Base-by-base conservation (phyloP, 2,797 vertebrate species). In the Gallirallus australis region DNA sequence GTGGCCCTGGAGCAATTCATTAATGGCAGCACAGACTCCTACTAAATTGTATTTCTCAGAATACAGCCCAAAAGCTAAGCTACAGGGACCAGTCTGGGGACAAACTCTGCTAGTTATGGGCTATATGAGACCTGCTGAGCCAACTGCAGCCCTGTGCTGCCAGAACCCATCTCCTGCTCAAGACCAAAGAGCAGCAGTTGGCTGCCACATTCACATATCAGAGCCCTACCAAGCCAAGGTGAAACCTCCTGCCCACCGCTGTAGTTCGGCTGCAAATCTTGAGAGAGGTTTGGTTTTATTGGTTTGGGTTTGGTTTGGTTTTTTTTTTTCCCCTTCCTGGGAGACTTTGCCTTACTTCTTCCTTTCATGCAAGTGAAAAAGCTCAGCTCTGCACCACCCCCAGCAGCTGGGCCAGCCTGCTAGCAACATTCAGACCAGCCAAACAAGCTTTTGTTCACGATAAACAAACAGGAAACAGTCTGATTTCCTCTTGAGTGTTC, bases 381-480 rank as follows among this genome's bases (percentile, higher is more conserved):
- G 39, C 91, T 75, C 37, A 72, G 69, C 72, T 52, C 50, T 40
- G 47, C 69, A 64, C 31, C 42, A 47, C 37, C 42, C 0, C 2
- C 63, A 40, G 75, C 78, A 42, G 71, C 71, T 16, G 25, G n/a
- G 50, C 39, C 35, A 76, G 64, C 75, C 47, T 0, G 1, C 57
- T 48, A 71, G 39, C 70, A 86, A 42, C 28, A n/a, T 8, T 27
- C 59, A 40, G 65, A 90, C 10, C 75, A 91, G 92, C 75, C 89
- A 60, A 85, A 72, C 86, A 70, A 83, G 64, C 83, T 90, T 93
- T 88, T 91, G 86, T 66, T 87, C 72, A 40, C 65, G 81, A 90
- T 73, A 97, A 97, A 98, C 97, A 97, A 96, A 97, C 96, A 97
- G 97, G 96, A 97, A 98, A 79, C 91, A 66, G 63, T 91, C 86